Conservation (phyloP, 1,140 invertebrate genomes). For the Lucilia cuprina region DNA sequence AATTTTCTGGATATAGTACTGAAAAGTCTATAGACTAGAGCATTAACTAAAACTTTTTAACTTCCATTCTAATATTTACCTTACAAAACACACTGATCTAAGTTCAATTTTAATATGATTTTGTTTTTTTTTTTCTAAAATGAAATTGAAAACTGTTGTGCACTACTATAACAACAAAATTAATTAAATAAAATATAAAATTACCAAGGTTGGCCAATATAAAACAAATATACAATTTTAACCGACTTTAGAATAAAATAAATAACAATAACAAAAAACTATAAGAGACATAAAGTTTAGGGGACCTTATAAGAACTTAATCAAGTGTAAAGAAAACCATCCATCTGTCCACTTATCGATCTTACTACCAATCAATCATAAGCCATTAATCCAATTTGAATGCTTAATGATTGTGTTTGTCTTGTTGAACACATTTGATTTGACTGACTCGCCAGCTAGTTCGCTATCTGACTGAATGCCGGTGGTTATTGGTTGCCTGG, state of each 20-base stretch:
- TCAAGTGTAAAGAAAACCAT: neutral
- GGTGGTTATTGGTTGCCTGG: neutral
- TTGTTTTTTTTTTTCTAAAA: no score
- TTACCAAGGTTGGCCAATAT: neutral
- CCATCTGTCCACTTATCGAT: conserved; percentile 15
- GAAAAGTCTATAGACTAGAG: no score
- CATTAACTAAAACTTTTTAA: no score
- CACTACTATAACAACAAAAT: neutral
- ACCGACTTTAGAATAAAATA: neutral
- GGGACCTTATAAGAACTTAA: neutral
- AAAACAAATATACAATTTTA: no score
- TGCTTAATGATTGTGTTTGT: neutral
- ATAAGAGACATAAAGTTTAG: neutral
- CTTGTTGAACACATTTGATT: neutral
- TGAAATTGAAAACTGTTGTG: neutral
- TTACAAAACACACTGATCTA: no score
- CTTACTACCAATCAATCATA: conserved; percentile 29
- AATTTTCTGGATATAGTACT: no score
- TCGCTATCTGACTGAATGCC: no score
- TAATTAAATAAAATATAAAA: neutral
- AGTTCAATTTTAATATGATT: neutral
- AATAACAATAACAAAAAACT: neutral
- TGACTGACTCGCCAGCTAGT: no score
- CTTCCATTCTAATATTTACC: no score
- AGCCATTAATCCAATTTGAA: conserved; percentile 31